Conservation (phyloP, 2,888 invertebrate species). For the Candidula unifasciata region DNA sequence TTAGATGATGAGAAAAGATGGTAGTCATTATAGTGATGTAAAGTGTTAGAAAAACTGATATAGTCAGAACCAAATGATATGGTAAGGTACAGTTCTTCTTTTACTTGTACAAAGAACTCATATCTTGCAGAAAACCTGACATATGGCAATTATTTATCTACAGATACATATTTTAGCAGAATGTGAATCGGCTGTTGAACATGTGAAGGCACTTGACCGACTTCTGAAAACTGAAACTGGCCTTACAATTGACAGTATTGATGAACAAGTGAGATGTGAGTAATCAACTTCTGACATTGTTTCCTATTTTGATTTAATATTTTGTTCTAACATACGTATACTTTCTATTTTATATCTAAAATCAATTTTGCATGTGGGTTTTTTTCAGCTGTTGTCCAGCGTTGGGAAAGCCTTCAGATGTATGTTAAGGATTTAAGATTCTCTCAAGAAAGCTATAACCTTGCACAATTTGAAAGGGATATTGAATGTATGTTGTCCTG, state of each 20-base stretch:
- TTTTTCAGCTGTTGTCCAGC: constrained; percentile 59
- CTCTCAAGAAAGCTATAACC: constrained; percentile 82
- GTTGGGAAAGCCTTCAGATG: constrained; percentile 75
- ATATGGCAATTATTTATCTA: too few species aligned
- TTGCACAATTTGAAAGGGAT: constrained; percentile 73
- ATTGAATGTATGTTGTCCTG: constrained; percentile 72
- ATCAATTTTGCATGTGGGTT: background rate
- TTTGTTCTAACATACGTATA: background rate
- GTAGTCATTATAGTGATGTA: too few species aligned
- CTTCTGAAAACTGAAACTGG: constrained; percentile 81
- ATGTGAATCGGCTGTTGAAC: constrained; percentile 67
- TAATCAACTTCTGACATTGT: background rate
- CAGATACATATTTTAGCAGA: constrained; percentile 61
- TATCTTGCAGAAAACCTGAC: too few species aligned
- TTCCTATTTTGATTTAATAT: background rate
- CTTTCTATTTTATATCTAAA: background rate
- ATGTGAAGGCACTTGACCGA: constrained; percentile 62
- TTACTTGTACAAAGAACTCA: too few species aligned
- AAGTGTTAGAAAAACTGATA: too few species aligned
- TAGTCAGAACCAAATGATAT: too few species aligned
- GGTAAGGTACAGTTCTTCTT: too few species aligned
- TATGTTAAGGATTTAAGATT: constrained; percentile 79
- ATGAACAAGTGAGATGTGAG: constrained; percentile 83
- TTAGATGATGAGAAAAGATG: too few species aligned
- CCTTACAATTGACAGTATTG: constrained; percentile 70